phyloP scores from a whole-genome alignment of 2,888 invertebrate species.

The Uropetala carovei region DNA sequence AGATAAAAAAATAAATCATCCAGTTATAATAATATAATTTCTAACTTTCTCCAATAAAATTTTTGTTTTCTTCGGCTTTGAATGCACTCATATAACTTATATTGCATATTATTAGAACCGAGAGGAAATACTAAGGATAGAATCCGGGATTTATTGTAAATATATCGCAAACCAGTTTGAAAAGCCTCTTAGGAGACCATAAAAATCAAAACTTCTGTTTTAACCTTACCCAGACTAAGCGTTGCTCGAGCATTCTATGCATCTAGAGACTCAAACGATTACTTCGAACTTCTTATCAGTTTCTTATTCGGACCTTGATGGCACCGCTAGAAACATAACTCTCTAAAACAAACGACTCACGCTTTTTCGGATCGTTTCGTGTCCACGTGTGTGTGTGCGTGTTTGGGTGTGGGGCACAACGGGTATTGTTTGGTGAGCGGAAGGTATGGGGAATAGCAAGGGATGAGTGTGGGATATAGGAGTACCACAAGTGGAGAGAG shows the following conservation, averaged over 20 bases:
- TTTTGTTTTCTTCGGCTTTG: too few species aligned
- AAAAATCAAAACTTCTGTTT: not conserved
- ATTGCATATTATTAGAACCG: not conserved
- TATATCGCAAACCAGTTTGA: not conserved
- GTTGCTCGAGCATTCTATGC: not conserved
- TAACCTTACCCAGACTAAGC: not conserved
- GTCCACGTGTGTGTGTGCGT: not conserved
- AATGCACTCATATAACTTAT: not conserved
- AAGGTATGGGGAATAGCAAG: not conserved
- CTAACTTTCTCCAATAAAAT: too few species aligned
- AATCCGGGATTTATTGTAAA: not conserved
- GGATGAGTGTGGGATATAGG: not conserved
- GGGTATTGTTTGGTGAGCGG: not conserved
- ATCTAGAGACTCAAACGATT: constrained; percentile 8
- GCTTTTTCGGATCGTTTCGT: not conserved
- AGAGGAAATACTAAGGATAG: not conserved
- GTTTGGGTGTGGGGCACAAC: not conserved
- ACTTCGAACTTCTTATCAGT: constrained; percentile 44
- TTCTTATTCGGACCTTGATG: constrained; percentile 36
- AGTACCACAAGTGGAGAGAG: not conserved
- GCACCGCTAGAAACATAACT: constrained; percentile 51
- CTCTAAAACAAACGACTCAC: constrained; percentile 53
- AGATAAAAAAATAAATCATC: too few species aligned
- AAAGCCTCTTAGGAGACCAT: constrained; percentile 28
- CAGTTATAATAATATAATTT: too few species aligned